Conservation (phyloP, 2,888 invertebrate genomes). For the Pristionchus mayeri region DNA sequence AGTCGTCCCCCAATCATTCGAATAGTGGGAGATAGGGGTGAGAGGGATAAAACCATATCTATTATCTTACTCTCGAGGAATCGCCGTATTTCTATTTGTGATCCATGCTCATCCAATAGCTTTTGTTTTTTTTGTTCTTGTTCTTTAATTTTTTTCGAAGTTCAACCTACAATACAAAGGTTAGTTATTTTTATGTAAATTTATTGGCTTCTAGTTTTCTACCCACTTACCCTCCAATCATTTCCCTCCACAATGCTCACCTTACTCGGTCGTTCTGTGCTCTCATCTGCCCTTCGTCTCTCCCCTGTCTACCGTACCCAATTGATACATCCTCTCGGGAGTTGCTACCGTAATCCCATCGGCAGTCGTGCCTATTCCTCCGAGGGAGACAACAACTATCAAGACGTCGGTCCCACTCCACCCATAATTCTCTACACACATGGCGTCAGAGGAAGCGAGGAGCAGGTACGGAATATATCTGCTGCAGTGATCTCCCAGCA, state of each 20-base stretch:
- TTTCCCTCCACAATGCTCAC: slow-evolving; percentile 19
- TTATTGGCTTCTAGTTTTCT: too few species aligned
- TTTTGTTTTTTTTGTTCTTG: neutral
- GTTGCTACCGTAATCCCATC: neutral
- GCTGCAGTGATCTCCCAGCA: neutral
- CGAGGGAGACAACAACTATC: neutral
- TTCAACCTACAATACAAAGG: neutral
- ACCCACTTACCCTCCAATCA: neutral
- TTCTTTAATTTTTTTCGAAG: neutral
- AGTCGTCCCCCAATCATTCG: too few species aligned
- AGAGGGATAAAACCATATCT: neutral
- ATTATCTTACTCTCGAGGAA: neutral
- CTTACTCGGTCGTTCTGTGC: neutral
- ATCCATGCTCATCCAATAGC: neutral
- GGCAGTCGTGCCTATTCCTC: neutral
- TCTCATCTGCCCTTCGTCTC: slow-evolving; percentile 2
- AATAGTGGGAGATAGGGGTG: too few species aligned
- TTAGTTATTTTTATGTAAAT: too few species aligned
- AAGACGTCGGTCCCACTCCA: slow-evolving; percentile 7
- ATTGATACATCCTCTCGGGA: neutral
- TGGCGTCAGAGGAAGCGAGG: neutral
- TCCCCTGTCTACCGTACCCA: neutral
- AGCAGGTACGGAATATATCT: slow-evolving; percentile 10
- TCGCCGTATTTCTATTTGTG: neutral
- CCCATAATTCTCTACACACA: slow-evolving; percentile 5